Percentiles rank a stretch among this genome's conserved stretches.
These are phyloP conservation scores for Eudyptes chrysolophus DNA, from an alignment of 2,113 vertebrate species.

Conservation along the genomic window DNA sequence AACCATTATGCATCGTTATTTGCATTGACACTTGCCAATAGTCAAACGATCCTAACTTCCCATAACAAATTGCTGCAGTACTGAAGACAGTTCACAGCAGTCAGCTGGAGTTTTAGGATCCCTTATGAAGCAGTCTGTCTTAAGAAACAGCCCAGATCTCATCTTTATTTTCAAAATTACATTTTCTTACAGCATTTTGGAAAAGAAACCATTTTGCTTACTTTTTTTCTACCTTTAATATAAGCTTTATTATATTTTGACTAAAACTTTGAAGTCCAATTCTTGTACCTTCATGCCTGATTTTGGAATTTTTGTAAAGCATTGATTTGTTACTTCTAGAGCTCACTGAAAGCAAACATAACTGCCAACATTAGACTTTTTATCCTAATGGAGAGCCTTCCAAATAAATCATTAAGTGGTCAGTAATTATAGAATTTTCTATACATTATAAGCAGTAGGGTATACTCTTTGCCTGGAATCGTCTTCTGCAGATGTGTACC, in stretches of 20 bases:
- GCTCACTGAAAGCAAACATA: background rate
- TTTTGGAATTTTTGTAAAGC: background rate
- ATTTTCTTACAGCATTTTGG: background rate
- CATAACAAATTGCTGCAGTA: background rate
- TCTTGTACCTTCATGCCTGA: background rate
- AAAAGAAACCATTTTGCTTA: background rate
- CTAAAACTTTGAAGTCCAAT: background rate
- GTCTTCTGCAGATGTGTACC: background rate
- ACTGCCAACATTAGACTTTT: background rate
- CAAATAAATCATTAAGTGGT: background rate
- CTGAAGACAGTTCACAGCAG: background rate
- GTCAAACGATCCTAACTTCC: background rate
- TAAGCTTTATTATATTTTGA: background rate
- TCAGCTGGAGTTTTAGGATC: background rate
- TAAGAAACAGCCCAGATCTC: background rate
- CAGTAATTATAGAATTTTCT: background rate
- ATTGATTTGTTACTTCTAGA: background rate
- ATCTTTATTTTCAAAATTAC: background rate
- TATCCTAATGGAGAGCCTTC: background rate
- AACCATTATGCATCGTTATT: background rate
- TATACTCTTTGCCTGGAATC: background rate
- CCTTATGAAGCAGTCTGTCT: background rate
- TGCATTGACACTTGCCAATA: background rate
- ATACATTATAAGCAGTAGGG: background rate
- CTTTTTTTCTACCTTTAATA: background rate